A percentile compares a stretch with the other conserved stretches of the same genome.
phyloP scores from a whole-genome alignment of 2,113 vertebrate genomes.

The Salvelinus namaycush region DNA sequence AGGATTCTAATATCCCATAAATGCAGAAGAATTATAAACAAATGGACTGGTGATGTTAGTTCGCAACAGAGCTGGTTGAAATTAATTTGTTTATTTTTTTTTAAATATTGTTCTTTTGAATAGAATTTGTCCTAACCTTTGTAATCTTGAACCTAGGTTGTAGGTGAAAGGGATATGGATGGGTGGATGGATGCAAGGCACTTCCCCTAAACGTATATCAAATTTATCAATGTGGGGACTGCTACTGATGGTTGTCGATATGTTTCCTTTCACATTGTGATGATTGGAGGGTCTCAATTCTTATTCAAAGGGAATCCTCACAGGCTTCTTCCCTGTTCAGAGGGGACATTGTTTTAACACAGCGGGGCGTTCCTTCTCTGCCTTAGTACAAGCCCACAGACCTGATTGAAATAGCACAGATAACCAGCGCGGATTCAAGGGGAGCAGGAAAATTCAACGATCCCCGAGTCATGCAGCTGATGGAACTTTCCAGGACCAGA shows the following conservation, averaged over 20 bases:
- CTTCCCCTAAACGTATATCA: background rate
- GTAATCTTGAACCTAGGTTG: too few relatives aligned
- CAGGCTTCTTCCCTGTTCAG: background rate
- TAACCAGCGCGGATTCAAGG: background rate
- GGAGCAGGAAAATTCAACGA: background rate
- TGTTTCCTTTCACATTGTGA: background rate
- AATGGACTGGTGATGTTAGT: background rate
- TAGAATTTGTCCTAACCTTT: too few relatives aligned
- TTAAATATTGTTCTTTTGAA: too few relatives aligned
- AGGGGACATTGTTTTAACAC: background rate
- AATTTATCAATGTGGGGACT: background rate
- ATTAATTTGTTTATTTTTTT: too few relatives aligned
- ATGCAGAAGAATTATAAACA: background rate
- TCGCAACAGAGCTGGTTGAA: too few relatives aligned
- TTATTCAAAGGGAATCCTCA: background rate
- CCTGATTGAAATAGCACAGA: constrained; percentile 4
- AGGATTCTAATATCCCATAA: background rate
- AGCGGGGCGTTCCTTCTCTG: background rate
- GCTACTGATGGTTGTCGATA: background rate
- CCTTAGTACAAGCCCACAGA: background rate
- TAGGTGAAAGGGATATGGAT: too few relatives aligned
- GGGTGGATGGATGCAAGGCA: too few relatives aligned
- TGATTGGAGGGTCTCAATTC: too few relatives aligned
- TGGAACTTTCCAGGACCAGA: background rate
- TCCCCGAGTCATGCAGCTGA: background rate